Evolutionary conservation across 2,113 vertebrate genomes (phyloP), one percentile per base, ranked within the genome.

Genomic region (Himantopus leucocephalus): DNA sequence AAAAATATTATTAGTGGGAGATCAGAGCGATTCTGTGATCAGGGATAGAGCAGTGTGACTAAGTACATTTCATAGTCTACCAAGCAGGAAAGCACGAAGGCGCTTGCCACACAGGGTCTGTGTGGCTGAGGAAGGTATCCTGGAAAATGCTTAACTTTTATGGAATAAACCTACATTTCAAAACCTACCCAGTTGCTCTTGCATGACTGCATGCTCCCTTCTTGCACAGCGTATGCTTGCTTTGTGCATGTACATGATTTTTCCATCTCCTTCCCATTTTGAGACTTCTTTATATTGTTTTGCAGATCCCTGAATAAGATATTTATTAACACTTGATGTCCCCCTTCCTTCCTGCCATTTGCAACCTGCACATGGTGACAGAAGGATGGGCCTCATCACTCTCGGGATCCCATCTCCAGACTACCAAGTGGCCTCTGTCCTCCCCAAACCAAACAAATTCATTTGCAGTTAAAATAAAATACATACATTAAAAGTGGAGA

Each of bases 41-140:
- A 82, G 39, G 34, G 43, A 93, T 48, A 92, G 58, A 88, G 67
- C 39, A 79, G 78, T 52, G 83, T 72, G 48, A 92, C 72, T 81
- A 94, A 97, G 37, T 48, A 84, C 64, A 93, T 94, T 95, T 96
- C 92, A 92, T 55, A 94, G 91, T 81, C 96, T 90, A 59, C 53
- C 56, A 83, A 92, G 84, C 90, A 94, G 94, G 75, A 95, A 94
- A 95, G 81, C 53, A 72, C 3, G 3, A 92, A 76, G 72, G 82
- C 4, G 4, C 27, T 60, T 86, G 72, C 62, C 26, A 4, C 55
- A 77, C 24, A 72, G 85, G 45, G 26, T 77, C 62, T 73, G 37
- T 1, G 2, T 30, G n/a, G 29, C 78, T 47, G 13, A 81, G 53
- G 63, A 96, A 75, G 21, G 59, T 41, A 85, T 47, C 50, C 43